Evolutionary conservation across 2,797 vertebrate genomes (phyloP), one percentile per base, ranked within the genome.

Genomic region (Mormyrus proboscirostris): DNA sequence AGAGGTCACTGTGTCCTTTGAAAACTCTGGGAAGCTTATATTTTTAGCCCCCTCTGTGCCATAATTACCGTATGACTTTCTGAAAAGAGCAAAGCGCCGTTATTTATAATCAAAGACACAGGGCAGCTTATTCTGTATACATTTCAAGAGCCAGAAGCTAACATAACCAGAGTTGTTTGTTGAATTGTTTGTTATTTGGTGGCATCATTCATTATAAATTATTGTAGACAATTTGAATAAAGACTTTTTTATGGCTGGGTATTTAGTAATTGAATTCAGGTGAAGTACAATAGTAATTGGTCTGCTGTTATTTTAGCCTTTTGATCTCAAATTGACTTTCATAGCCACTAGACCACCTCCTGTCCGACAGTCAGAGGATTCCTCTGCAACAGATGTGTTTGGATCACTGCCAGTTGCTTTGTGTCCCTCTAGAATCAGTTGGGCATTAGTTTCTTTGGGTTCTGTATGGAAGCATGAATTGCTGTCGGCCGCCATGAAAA

Each of bases 1-100:
- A 19, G 76, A 85, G 82, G 82, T 51, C 49, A 51, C 82, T 85
- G 5, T 85, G 82, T 85, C 82, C 82, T 85, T 49, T 85, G 49
- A 85, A 85, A 51, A 50, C 82, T 85, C 44, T 85, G 82, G 82
- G 49, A 85, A 51, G 49, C 49, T 85, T 47, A n/a, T 85, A 51
- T 25, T 85, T 82, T 47, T 82, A 82, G 76, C 38, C 41, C 22
- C 82, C 44, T 85, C n/a, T 50, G 82, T 83, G 38, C 47, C 41
- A 49, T 50, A 85, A 85, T 85, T 85, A 85, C 44, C 44, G 44
- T 49, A 85, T 25, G 82, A 85, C 82, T 51, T 85, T 85, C 49
- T 85, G 82, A 85, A 85, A 84, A 85, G 44, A 85, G 82, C 19
- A 50, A 50, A 51, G 22, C 4, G 1, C 82, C 0, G 47, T 85